phyloP scores from a whole-genome alignment of 2,888 invertebrate species.

The Tetropium fuscum region DNA sequence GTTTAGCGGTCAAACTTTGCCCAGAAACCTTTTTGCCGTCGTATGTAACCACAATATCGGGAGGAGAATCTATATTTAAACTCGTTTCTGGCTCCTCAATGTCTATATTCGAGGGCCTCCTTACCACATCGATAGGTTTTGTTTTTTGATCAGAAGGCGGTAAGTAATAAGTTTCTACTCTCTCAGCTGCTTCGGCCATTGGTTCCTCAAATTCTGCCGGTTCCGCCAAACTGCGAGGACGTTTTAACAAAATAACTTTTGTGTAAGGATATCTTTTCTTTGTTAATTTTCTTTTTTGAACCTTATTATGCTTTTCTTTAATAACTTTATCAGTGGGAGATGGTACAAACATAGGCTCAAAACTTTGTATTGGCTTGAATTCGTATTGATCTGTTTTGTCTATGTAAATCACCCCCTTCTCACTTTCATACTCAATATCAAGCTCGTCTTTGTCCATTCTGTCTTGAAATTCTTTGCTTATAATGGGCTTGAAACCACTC shows the following conservation, averaged over 20 bases:
- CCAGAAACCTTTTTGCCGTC: slow-evolving; percentile 83
- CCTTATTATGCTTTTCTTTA: slow-evolving; percentile 59
- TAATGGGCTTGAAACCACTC: slow-evolving; percentile 86
- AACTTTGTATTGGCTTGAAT: slow-evolving; percentile 72
- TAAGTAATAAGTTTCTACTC: slow-evolving; percentile 78
- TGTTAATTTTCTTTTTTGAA: slow-evolving; percentile 59
- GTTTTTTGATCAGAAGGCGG: slow-evolving; percentile 73
- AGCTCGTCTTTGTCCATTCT: slow-evolving; percentile 64
- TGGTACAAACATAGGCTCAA: slow-evolving; percentile 86
- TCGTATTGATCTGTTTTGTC: slow-evolving; percentile 66
- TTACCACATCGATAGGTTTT: slow-evolving; percentile 45
- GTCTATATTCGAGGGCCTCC: slow-evolving; percentile 64
- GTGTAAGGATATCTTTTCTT: slow-evolving; percentile 35
- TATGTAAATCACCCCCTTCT: slow-evolving; percentile 61
- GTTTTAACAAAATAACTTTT: slow-evolving; percentile 49
- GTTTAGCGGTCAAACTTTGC: slow-evolving; percentile 69
- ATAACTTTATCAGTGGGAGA: slow-evolving; percentile 76
- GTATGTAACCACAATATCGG: slow-evolving; percentile 77
- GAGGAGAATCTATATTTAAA: slow-evolving; percentile 55
- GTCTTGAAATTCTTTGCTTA: slow-evolving; percentile 70
- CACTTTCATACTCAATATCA: slow-evolving; percentile 67
- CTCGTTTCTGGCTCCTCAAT: slow-evolving; percentile 59
- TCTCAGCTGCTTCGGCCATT: slow-evolving; percentile 78
- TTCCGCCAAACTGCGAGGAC: slow-evolving; percentile 36
- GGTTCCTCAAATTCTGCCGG: slow-evolving; percentile 65